Conservation (phyloP, 2,113 vertebrate species). For the Cyprinodon variegatus region DNA sequence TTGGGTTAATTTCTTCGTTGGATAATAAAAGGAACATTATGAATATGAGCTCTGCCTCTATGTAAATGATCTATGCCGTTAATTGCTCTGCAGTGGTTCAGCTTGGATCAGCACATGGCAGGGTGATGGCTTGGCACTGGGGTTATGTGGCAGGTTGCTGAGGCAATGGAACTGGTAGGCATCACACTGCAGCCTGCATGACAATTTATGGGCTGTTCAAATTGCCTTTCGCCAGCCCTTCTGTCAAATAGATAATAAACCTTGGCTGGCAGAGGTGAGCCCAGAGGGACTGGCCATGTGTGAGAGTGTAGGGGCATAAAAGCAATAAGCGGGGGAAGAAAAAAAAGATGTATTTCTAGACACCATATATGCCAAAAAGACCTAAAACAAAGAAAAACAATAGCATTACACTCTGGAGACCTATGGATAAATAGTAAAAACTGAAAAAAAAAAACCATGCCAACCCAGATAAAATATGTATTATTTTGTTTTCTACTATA, state of each 20-base stretch:
- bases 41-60: constrained; percentile 97
- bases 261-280: constrained; percentile 65
- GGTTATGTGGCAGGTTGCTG: constrained; percentile 63
- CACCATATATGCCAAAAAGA: constrained; percentile 19
- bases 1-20: constrained; percentile 99
- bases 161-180: constrained; percentile 80
- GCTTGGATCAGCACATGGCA: constrained; percentile 64
- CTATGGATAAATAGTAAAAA: constrained; percentile 6
- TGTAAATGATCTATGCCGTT: constrained; percentile 96
- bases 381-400: constrained; percentile 30
- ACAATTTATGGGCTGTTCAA: constrained; percentile 77
- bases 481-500: constrained; percentile 59
- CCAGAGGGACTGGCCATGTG: constrained; percentile 54
- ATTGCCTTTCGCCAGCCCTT: constrained; percentile 66
- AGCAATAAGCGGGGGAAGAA: constrained; percentile 35
- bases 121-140: constrained; percentile 56
- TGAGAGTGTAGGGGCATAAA: constrained; percentile 55
- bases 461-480: constrained; percentile 31
- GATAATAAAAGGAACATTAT: constrained; percentile 99
- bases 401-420: constrained; percentile 19
- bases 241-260: constrained; percentile 74
- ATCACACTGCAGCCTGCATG: constrained; percentile 68
- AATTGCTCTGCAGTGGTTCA: constrained; percentile 86
- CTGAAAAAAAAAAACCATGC: constrained; percentile 7
- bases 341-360: constrained; percentile 2